Evolutionary conservation across 2,797 vertebrate genomes (phyloP).

Genomic region (Amniataba percoides): DNA sequence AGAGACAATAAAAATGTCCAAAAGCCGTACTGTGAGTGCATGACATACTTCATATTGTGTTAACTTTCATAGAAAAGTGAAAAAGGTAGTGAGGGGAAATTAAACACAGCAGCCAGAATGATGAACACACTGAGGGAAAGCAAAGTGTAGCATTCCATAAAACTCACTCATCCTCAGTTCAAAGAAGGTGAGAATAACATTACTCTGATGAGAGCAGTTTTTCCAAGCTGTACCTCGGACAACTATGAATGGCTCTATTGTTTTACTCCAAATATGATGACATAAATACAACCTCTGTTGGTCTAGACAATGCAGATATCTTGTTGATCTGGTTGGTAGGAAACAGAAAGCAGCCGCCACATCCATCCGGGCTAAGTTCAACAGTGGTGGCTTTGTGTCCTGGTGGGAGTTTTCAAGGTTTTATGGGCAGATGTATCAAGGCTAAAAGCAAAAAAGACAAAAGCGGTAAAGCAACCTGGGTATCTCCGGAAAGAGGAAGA

Average conservation of each 20-base stretch:
- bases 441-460: constrained; percentile 9
- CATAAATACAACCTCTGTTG: constrained; percentile 44
- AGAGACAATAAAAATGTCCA: neutral
- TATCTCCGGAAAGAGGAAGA: neutral
- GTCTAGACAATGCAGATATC: constrained; percentile 37
- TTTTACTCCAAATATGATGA: constrained; percentile 43
- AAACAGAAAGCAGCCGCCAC: constrained; percentile 42
- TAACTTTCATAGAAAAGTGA: neutral
- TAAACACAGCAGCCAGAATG: constrained; percentile 12
- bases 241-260: constrained; percentile 44
- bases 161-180: constrained; percentile 34
- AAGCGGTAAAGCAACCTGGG: neutral
- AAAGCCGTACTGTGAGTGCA: neutral
- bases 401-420: constrained; percentile 25
- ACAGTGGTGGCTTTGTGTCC: constrained; percentile 14
- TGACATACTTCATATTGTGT: neutral
- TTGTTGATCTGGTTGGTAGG: constrained; percentile 49
- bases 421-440: constrained; percentile 8
- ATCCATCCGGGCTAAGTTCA: constrained; percentile 35
- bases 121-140: constrained; percentile 24
- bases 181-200: constrained; percentile 29
- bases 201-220: constrained; percentile 8
- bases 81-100: neutral
- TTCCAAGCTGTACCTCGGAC: constrained; percentile 24
- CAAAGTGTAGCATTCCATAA: constrained; percentile 20